Evolutionary conservation across 2,113 vertebrate genomes (phyloP), one percentile per base, ranked within the genome.

Genomic region (Gnathonemus echidnorhynchus): DNA sequence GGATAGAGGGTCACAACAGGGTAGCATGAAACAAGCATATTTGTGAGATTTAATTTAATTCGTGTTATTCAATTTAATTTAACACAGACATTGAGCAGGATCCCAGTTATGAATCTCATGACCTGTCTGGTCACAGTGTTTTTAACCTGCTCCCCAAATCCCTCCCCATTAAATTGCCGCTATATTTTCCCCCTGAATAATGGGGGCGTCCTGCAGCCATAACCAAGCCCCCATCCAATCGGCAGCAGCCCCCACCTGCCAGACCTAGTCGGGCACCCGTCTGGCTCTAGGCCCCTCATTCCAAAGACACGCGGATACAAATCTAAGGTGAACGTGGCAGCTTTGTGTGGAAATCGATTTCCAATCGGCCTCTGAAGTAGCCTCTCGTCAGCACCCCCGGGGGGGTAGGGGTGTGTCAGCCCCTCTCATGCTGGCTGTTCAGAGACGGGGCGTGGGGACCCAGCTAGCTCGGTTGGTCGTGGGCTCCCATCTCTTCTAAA

Each of bases 111-210:
- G 46, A 49, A 66, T 74, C 15, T 56, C 45, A 48, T 66, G 39
- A 74, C 24, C 24, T 46, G 42, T 58, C 46, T 49, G 58, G 45
- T 4, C 89, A 93, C 93, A 74, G 90, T 24, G 88, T 74, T 88
- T 74, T 88, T 88, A 88, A 56, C 52, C 52, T 24, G n/a, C 19
- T 42, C 56, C 58, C 46, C 24, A 88, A 49, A 66, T 35, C n/a
- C 50, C 27, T 77, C n/a, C 7, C 45, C 42, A 48, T 31, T 77
- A 70, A 74, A 74, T 92, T 94, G 94, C 92, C 77, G 92, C 91
- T 94, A 93, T 85, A 92, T 93, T 95, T 95, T 92, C 91, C 93
- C 94, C 92, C 93, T 91, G 94, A 91, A 92, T 90, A 93, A 94
- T 50, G n/a, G 89, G 88, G 6, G 45, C 92, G 93, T 94, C 91